These are phyloP conservation scores for Amblyteles armatorius DNA, from an alignment of 2,888 invertebrate species.

Conservation along the genomic window DNA sequence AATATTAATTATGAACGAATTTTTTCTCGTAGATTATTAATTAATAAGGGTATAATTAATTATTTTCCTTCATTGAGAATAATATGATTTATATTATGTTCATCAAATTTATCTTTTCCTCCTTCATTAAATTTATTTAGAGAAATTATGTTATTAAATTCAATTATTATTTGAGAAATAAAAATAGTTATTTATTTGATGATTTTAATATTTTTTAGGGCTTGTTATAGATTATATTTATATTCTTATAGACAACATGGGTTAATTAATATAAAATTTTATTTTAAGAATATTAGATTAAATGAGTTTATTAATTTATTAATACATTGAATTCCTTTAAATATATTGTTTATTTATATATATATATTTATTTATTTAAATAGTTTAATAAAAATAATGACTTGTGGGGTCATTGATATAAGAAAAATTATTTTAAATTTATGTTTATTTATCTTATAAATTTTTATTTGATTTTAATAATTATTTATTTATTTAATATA, in stretches of 20 bases:
- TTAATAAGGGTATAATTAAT: constrained; percentile 88
- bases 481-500: constrained; percentile 83
- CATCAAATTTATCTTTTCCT: constrained; percentile 89
- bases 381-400: constrained; percentile 90
- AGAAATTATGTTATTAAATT: constrained; percentile 80
- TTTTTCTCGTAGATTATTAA: constrained; percentile 87
- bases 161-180: constrained; percentile 82
- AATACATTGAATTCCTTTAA: constrained; percentile 88
- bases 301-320: constrained; percentile 87
- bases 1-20: constrained; percentile 88
- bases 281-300: constrained; percentile 79
- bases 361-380: constrained; percentile 86
- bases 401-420: constrained; percentile 88
- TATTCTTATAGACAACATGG: constrained; percentile 89
- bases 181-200: constrained; percentile 86
- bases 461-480: constrained; percentile 77
- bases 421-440: constrained; percentile 85
- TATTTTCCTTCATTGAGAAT: constrained; percentile 87
- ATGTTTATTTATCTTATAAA: constrained; percentile 81
- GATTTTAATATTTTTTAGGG: constrained; percentile 87
- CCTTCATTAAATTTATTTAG: constrained; percentile 89
- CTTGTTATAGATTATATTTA: constrained; percentile 88
- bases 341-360: constrained; percentile 86
- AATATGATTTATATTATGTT: constrained; percentile 89
- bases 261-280: constrained; percentile 85